Conservation (phyloP, 2,888 invertebrate species). For the Trichopria drosophilae region DNA sequence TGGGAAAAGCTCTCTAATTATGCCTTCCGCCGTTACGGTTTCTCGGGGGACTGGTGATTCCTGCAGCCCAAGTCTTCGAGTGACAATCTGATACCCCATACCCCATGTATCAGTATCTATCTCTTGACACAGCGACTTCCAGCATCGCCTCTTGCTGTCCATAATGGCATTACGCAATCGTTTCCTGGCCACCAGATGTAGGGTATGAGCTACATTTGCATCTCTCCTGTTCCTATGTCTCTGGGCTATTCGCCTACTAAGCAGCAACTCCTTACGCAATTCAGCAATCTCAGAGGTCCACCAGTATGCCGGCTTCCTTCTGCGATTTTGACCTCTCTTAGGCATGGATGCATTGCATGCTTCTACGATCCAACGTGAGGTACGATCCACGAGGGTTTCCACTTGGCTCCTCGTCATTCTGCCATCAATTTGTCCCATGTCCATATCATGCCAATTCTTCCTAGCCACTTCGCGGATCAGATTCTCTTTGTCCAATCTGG, state of each 20-base stretch:
- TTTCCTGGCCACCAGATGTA: neutral
- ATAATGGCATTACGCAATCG: neutral
- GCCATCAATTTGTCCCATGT: too few relatives aligned
- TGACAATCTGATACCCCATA: neutral
- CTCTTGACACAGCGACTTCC: neutral
- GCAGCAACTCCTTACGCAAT: neutral
- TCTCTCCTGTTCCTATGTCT: neutral
- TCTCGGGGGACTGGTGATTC: neutral
- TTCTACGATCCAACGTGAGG: too few relatives aligned
- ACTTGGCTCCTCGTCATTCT: too few relatives aligned
- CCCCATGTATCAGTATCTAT: neutral
- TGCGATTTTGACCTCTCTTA: neutral
- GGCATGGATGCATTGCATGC: constrained; percentile 25
- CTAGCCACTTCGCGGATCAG: too few relatives aligned
- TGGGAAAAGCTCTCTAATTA: neutral
- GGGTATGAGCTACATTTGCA: neutral
- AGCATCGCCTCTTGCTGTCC: neutral
- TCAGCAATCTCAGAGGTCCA: neutral
- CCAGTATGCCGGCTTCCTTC: constrained; percentile 3
- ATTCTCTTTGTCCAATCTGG: neutral
- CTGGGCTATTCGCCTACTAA: neutral
- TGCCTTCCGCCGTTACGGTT: neutral
- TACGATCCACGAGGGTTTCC: too few relatives aligned
- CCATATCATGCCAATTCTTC: too few relatives aligned
- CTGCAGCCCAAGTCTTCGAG: neutral